A percentile compares a stretch with the other conserved stretches of the same genome.
Evolutionary conservation across 1,140 invertebrate genomes (phyloP).

Genomic region (Ceratitis capitata): DNA sequence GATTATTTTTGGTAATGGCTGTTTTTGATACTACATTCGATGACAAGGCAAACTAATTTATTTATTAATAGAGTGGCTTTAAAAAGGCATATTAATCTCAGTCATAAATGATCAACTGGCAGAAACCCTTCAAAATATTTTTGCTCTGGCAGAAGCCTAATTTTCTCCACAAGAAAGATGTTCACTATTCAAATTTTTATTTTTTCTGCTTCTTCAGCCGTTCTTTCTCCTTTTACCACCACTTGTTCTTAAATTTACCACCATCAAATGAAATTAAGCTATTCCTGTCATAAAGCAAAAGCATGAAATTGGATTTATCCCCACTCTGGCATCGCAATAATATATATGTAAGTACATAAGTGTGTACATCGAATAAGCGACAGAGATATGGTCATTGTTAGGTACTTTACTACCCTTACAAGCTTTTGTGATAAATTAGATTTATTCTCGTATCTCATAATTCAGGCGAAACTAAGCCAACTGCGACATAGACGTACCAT

Average conservation of each 20-base stretch:
- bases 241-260: background rate
- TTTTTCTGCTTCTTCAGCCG: no score
- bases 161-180: no score
- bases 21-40: background rate
- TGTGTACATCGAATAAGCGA: no score
- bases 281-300: background rate
- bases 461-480: background rate
- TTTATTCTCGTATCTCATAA: background rate
- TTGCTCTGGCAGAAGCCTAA: background rate
- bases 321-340: background rate
- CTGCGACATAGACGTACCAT: no score
- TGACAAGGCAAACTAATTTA: background rate
- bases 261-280: background rate
- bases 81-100: background rate
- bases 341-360: background rate
- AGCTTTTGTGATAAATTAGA: background rate
- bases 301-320: conserved; percentile 18
- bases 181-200: no score
- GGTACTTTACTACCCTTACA: background rate
- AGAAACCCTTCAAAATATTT: background rate
- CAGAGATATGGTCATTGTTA: conserved; percentile 20
- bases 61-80: background rate
- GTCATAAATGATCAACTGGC: background rate
- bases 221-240: no score
- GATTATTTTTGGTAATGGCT: no score